These are phyloP conservation scores for Pecten maximus DNA, from an alignment of 2,888 invertebrate species.

Conservation along the genomic window DNA sequence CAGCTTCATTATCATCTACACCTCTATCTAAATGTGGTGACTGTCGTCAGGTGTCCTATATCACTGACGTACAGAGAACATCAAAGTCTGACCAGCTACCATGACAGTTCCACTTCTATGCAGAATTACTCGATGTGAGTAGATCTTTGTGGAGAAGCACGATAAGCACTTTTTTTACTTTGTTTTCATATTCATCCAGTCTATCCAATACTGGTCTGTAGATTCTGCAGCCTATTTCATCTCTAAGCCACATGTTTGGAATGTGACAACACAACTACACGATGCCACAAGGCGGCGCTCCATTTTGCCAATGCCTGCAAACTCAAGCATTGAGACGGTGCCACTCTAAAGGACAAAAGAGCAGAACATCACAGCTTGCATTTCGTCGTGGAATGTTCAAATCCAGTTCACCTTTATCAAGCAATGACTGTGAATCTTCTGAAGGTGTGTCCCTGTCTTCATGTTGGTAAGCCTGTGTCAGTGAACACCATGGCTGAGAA, in stretches of 20 bases:
- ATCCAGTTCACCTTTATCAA: not conserved
- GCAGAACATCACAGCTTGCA: not conserved
- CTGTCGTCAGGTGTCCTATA: not conserved
- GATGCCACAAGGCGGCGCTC: not conserved
- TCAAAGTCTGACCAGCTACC: not conserved
- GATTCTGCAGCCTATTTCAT: not conserved
- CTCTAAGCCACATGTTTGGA: not conserved
- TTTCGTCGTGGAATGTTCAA: not conserved
- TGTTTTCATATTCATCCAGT: not conserved
- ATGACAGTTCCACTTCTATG: not conserved
- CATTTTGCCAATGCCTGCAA: slow-evolving; percentile 4
- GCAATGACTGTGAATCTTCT: not conserved
- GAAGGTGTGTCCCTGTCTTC: slow-evolving; percentile 5
- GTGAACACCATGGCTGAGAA: not conserved
- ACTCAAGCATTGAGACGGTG: not conserved
- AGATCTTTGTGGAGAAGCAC: not conserved
- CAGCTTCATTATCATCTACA: not conserved
- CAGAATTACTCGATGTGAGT: not conserved
- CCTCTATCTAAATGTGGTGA: not conserved
- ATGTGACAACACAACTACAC: not conserved
- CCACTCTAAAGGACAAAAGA: not conserved
- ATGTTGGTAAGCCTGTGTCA: not conserved
- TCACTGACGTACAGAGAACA: not conserved
- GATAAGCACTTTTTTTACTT: not conserved
- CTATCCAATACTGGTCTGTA: not conserved